A percentile compares a stretch with the other conserved stretches of the same genome.
Conservation (phyloP, 2,113 vertebrate genomes). For the Arvicanthis niloticus region DNA sequence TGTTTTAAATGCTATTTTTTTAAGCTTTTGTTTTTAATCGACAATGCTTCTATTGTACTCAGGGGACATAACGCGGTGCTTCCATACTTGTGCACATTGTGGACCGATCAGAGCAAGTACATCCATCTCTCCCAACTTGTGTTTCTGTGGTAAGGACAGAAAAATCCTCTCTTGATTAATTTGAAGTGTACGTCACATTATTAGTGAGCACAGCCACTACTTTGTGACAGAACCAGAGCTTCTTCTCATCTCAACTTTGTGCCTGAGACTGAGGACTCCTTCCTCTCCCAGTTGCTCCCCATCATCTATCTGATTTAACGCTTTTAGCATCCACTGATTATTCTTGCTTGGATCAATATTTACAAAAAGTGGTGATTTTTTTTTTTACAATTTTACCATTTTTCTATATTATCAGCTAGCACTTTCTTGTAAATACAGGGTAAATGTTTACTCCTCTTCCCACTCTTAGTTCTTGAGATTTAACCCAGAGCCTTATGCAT, state of each 20-base stretch:
- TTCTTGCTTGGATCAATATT: slow-evolving; percentile 4
- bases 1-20: neutral
- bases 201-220: too few relatives aligned
- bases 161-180: neutral
- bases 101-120: too few relatives aligned
- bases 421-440: neutral
- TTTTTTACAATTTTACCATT: neutral
- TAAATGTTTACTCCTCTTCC: fast-evolving
- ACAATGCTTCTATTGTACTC: neutral
- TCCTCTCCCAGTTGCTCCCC: too few relatives aligned
- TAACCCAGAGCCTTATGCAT: neutral
- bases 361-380: neutral
- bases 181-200: neutral
- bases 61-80: neutral
- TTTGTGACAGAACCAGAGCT: neutral
- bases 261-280: neutral
- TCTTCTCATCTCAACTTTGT: neutral
- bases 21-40: neutral
- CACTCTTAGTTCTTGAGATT: neutral
- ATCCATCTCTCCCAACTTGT: neutral
- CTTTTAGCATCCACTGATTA: neutral
- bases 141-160: neutral
- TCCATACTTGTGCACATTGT: neutral
- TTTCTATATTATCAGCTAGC: neutral
- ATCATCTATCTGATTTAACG: neutral